Conservation (phyloP, 2,888 invertebrate genomes). For the Heliconius aoede region DNA sequence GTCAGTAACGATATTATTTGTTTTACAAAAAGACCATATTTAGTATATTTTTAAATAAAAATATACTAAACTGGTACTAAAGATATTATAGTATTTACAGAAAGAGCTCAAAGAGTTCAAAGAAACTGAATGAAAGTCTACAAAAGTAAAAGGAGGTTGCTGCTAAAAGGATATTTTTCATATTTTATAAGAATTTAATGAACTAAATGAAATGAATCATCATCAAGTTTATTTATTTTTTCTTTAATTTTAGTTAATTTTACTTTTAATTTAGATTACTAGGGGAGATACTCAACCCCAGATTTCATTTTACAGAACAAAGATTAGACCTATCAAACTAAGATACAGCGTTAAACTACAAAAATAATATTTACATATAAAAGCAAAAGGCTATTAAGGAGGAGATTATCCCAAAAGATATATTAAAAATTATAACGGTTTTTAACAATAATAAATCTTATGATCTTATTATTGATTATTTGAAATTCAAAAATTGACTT, state of each 20-base stretch:
- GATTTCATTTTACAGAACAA: no score
- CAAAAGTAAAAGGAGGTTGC: constrained; percentile 39
- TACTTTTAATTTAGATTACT: no score
- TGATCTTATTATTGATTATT: no score
- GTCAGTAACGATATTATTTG: no score
- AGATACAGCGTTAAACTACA: neutral
- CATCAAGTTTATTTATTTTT: neutral
- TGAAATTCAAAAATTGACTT: no score
- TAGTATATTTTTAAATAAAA: no score
- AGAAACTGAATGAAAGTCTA: neutral
- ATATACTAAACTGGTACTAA: neutral
- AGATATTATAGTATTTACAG: neutral
- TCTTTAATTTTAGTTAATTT: no score
- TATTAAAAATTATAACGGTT: neutral
- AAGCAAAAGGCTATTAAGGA: no score
- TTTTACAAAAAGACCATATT: no score
- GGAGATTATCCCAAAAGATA: neutral
- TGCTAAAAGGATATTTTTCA: constrained; percentile 17
- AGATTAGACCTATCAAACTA: neutral
- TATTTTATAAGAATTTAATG: neutral
- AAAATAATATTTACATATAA: neutral
- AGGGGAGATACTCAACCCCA: no score
- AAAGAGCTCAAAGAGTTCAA: neutral
- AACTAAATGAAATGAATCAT: neutral
- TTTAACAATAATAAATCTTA: no score